Conservation (phyloP, 2,113 vertebrate genomes). For the Cairina moschata region DNA sequence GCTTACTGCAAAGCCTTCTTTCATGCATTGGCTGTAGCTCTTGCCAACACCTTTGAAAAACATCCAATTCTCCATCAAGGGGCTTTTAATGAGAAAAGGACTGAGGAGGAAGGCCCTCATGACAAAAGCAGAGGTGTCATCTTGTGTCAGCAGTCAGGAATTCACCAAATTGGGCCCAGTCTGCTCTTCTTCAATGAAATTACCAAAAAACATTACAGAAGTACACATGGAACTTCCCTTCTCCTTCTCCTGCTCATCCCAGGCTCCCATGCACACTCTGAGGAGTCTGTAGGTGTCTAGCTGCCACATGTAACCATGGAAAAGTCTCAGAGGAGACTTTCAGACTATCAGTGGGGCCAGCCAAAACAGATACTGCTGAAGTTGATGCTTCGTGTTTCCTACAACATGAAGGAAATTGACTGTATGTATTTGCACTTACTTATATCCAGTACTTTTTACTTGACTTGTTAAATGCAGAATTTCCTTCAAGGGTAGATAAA, state of each 20-base stretch:
- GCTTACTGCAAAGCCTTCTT: background rate
- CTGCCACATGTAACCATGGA: background rate
- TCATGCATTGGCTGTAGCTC: background rate
- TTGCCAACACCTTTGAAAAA: background rate
- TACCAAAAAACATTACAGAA: background rate
- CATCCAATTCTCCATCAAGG: rapidly evolving
- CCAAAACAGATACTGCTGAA: background rate
- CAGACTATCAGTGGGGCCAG: background rate
- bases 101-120: background rate
- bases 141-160: background rate
- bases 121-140: background rate
- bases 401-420: background rate
- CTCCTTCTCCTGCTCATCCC: rapidly evolving
- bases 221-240: rapidly evolving
- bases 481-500: background rate
- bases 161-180: background rate
- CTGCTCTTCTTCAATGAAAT: no score
- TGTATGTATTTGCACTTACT: background rate
- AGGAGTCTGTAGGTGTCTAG: background rate
- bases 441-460: background rate
- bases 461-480: background rate
- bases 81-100: background rate
- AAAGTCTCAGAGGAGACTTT: background rate
- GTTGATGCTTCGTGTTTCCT: background rate
- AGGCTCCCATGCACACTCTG: background rate